Percentiles rank a stretch among this genome's conserved stretches.
Evolutionary conservation across 1,140 invertebrate genomes (phyloP).

Genomic region (Druon quercuslanigerum): DNA sequence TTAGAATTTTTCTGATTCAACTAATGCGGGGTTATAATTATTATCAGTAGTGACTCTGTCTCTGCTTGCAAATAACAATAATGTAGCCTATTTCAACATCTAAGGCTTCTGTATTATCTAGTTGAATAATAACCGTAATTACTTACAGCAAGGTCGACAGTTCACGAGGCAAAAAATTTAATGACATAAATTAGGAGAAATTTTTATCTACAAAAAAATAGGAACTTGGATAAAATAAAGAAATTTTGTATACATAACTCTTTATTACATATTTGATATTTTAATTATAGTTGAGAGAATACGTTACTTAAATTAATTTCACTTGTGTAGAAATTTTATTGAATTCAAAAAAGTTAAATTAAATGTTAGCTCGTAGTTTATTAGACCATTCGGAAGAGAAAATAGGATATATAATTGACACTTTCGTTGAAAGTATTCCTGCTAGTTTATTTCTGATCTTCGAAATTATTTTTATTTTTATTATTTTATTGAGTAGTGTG

Average conservation of each 20-base stretch:
- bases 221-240: neutral
- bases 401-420: no score
- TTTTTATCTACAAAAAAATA: neutral
- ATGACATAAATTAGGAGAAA: conserved; percentile 11
- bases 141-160: conserved; percentile 6
- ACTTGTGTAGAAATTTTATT: no score
- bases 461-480: no score
- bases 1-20: neutral
- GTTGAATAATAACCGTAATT: conserved; percentile 9
- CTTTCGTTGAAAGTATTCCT: no score
- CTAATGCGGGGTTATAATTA: conserved; percentile 1
- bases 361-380: no score
- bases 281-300: no score
- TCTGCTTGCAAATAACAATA: neutral
- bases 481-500: neutral
- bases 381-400: no score
- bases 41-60: neutral
- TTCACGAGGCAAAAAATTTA: conserved; percentile 3
- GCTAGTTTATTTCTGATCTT: no score
- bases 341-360: no score
- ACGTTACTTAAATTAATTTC: no score
- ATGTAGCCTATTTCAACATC: conserved; percentile 5
- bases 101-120: neutral
- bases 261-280: no score
- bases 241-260: no score